Evolutionary conservation across 2,797 vertebrate species (phyloP), one percentile per base, ranked within the genome.

Genomic region (Corythornis leucogaster): DNA sequence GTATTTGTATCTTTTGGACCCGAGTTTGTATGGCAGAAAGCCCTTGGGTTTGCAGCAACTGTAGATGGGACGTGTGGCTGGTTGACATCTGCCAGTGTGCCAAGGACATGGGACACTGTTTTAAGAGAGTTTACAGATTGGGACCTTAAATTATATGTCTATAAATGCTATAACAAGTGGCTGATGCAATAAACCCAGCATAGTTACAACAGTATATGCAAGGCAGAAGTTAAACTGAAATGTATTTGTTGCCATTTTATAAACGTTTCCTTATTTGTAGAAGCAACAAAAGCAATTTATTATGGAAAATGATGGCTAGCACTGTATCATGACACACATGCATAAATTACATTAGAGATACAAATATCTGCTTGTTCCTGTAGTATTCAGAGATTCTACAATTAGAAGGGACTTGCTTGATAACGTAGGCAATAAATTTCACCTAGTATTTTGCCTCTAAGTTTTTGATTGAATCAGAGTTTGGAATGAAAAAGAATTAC

Each of bases 381-480:
- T 20, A 73, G 50, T 48, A 67, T 69, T 89, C n/a, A 75, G 17
- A 12, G 28, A 61, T 30, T 40, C 50, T 75, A 46, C 46, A 55
- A 38, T 35, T 62, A 76, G 48, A 81, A 70, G 53, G 25, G 40
- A 67, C 59, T 42, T 86, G 33, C 33, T 80, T 28, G 45, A 14
- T 74, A 81, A 70, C 24, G 62, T 17, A 85, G 40, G 35, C 30
- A 9, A 15, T 70, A 71, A 43, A 59, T 85, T 67, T 86, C 24
- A 75, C 24, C 26, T 11, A 38, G 25, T 68, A 61, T 80, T 71
- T 87, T 88, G 11, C 12, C 42, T 81, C 25, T 17, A 73, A 74
- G 9, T 64, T 96, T 86, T 89, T 77, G 45, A 78, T 63, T 38
- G 14, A 73, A 30, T 83, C 22, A 31, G 70, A 71, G 8, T 21